Evolutionary conservation across 2,113 vertebrate genomes (phyloP).

Genomic region (Rhinopomastus cyanomelas): DNA sequence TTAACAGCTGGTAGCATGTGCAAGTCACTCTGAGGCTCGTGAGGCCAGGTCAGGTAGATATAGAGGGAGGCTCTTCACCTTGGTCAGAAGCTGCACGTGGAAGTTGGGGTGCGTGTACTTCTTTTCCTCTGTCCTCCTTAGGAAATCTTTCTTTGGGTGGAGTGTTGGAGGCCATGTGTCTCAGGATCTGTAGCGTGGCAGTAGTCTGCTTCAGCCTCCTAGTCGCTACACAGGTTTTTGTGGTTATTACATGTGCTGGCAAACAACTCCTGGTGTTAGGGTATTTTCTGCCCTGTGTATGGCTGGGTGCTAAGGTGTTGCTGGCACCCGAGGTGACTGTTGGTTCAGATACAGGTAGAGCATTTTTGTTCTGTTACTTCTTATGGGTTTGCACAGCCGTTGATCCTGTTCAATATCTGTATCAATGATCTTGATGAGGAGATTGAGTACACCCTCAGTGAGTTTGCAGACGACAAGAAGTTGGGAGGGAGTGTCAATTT

Average conservation of each 20-base stretch:
- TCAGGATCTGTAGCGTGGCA: background rate
- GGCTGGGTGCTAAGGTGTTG: background rate
- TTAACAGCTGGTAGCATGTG: background rate
- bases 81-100: background rate
- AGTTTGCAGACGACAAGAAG: too few relatives aligned
- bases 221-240: background rate
- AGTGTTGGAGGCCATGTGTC: background rate
- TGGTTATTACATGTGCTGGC: background rate
- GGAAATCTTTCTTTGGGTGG: background rate
- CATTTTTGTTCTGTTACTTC: background rate
- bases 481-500: too few relatives aligned
- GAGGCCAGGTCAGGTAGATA: rapidly evolving
- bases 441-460: too few relatives aligned
- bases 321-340: background rate
- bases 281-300: background rate
- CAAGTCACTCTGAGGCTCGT: background rate
- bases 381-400: rapidly evolving
- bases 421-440: too few relatives aligned
- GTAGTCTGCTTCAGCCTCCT: background rate
- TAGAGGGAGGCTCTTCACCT: background rate
- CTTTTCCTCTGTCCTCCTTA: background rate
- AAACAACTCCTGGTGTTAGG: background rate
- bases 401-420: too few relatives aligned
- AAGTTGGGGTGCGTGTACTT: background rate
- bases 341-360: background rate